Percentiles rank a stretch among this genome's conserved stretches.
Evolutionary conservation across 2,888 invertebrate genomes (phyloP).

Genomic region (Leucania comma): DNA sequence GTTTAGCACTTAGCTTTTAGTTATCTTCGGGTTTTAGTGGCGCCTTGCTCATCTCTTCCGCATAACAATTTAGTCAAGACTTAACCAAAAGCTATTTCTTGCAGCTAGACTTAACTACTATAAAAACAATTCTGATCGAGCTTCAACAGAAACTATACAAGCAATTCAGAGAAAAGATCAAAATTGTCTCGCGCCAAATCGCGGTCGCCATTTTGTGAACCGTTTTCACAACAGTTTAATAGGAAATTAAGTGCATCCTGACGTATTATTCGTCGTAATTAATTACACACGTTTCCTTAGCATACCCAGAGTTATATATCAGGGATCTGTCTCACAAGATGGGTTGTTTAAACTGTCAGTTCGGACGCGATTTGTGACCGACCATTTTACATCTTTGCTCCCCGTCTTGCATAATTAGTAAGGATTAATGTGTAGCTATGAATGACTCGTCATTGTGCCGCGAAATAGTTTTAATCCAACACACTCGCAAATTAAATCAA

Average conservation of each 20-base stretch:
- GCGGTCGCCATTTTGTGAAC: constrained; percentile 75
- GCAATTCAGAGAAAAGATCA: constrained; percentile 61
- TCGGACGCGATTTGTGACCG: constrained; percentile 88
- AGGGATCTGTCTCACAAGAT: constrained; percentile 87
- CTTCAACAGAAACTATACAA: constrained; percentile 41
- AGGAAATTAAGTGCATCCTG: constrained; percentile 88
- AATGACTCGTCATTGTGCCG: constrained; percentile 84
- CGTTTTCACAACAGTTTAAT: constrained; percentile 83
- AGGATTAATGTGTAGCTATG: constrained; percentile 88
- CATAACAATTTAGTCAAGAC: constrained; percentile 17
- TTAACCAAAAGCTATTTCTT: constrained; percentile 22
- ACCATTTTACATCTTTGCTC: constrained; percentile 89
- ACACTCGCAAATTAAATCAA: constrained; percentile 65
- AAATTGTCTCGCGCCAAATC: constrained; percentile 60
- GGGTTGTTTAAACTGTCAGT: constrained; percentile 89
- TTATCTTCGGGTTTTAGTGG: constrained; percentile 22
- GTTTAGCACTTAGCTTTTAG: constrained; percentile 32
- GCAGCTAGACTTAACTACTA: constrained; percentile 13
- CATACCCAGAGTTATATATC: constrained; percentile 84
- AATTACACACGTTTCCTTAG: constrained; percentile 86
- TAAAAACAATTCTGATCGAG: constrained; percentile 40
- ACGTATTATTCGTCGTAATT: constrained; percentile 88
- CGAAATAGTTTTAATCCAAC: constrained; percentile 79
- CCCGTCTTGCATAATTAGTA: constrained; percentile 89
- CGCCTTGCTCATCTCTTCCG: constrained; percentile 30